Evolutionary conservation across 2,888 invertebrate species (phyloP).

Genomic region (Pristionchus fissidentatus): DNA sequence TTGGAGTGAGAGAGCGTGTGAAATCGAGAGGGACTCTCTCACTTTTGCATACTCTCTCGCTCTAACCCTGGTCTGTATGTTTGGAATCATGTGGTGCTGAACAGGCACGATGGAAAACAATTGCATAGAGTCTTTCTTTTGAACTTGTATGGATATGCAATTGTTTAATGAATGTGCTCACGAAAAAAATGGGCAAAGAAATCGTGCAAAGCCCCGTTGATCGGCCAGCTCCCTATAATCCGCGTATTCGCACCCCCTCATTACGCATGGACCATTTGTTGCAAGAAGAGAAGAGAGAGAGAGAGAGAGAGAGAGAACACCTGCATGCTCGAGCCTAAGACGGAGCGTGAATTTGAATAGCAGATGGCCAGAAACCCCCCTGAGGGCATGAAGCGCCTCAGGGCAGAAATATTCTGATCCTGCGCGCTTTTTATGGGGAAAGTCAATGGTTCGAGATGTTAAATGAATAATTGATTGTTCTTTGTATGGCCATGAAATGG

Average conservation of each 20-base stretch:
- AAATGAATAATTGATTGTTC: too few species aligned
- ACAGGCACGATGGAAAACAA: neutral
- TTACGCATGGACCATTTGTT: constrained; percentile 35
- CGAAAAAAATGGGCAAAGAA: too few species aligned
- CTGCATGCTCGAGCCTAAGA: neutral
- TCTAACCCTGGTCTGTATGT: too few species aligned
- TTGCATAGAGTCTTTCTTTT: too few species aligned
- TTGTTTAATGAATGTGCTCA: too few species aligned
- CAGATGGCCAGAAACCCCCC: neutral
- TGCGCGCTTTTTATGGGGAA: neutral
- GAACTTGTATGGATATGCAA: too few species aligned
- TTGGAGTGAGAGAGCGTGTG: too few species aligned
- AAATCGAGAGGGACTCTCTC: too few species aligned
- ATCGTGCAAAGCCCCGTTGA: neutral
- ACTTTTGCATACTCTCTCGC: too few species aligned
- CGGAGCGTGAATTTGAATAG: neutral
- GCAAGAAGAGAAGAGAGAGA: neutral
- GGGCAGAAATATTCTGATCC: neutral
- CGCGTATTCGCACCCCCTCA: neutral
- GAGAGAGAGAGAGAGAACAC: constrained; percentile 20
- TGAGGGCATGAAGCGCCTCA: neutral
- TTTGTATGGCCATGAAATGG: too few species aligned
- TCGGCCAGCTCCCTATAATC: neutral
- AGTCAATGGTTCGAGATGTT: too few species aligned
- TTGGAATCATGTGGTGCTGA: neutral